Evolutionary conservation across 2,113 vertebrate species (phyloP).

Genomic region (Polypterus bichir): DNA sequence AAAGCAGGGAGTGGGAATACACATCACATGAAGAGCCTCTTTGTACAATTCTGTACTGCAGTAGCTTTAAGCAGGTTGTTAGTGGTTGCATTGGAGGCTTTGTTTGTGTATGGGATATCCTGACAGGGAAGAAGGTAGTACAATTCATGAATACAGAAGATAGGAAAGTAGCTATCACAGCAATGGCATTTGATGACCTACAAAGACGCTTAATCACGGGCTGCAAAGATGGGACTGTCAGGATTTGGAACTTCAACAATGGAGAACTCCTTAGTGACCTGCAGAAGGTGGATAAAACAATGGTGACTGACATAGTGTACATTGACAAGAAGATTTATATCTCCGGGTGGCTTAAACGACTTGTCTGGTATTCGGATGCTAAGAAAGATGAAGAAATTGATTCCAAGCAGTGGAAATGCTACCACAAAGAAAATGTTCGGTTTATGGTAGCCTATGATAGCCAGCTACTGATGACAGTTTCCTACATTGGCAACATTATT

Average conservation of each 20-base stretch:
- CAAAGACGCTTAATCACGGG: conserved; percentile 37
- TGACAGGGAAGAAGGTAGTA: conserved; percentile 26
- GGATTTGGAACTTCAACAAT: conserved; percentile 36
- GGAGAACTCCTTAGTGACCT: conserved; percentile 32
- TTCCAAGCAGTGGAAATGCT: conserved; percentile 34
- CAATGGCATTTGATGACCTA: conserved; percentile 33
- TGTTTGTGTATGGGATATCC: conserved; percentile 36
- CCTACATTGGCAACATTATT: conserved; percentile 37
- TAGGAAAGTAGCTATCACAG: conserved; percentile 27
- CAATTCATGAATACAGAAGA: conserved; percentile 22
- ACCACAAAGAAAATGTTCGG: conserved; percentile 35
- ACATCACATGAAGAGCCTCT: conserved; percentile 24
- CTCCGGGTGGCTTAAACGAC: conserved; percentile 35
- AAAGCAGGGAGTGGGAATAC: too few relatives aligned
- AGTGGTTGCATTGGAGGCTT: conserved; percentile 25
- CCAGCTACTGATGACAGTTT: conserved; percentile 37
- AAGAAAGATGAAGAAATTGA: conserved; percentile 19
- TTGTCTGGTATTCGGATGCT: conserved; percentile 27
- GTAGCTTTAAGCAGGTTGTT: conserved; percentile 40
- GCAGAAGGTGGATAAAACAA: conserved; percentile 21
- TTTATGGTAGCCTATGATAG: conserved; percentile 34
- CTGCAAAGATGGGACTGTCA: conserved; percentile 24
- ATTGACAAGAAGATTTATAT: conserved; percentile 35
- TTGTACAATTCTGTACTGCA: conserved; percentile 33
- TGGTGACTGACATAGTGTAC: conserved; percentile 34